These are phyloP conservation scores for Psilopogon haemacephalus DNA, from an alignment of 2,113 vertebrate species.

Conservation along the genomic window DNA sequence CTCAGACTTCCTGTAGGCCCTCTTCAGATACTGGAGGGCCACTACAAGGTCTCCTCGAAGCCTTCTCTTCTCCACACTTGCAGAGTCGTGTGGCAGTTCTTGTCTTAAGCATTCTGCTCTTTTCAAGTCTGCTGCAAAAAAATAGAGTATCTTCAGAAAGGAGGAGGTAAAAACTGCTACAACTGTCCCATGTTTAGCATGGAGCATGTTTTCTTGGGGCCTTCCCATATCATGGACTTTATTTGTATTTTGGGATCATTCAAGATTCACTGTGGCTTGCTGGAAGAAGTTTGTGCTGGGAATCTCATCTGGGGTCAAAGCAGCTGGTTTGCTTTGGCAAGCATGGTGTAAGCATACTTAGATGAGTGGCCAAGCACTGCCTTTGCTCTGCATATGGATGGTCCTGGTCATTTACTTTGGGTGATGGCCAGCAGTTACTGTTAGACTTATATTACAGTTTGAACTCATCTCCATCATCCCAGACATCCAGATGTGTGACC, in stretches of 20 bases:
- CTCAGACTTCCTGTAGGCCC: too few species aligned
- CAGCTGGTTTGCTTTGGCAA: slow-evolving; percentile 35
- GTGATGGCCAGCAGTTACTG: neutral
- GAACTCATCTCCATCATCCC: neutral
- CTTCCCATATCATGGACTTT: neutral
- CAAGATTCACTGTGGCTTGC: neutral
- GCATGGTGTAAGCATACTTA: rapidly evolving
- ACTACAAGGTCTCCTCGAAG: too few species aligned
- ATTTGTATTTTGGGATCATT: neutral
- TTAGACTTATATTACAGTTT: neutral
- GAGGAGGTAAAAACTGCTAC: neutral
- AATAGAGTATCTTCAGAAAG: neutral
- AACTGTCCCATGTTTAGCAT: neutral
- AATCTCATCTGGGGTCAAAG: neutral
- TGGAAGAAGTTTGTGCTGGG: neutral
- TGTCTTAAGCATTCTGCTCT: neutral
- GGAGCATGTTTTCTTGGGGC: neutral
- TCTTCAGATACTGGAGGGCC: too few species aligned
- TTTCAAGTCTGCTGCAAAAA: neutral
- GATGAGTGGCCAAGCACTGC: neutral
- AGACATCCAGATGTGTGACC: neutral
- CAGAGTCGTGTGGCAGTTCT: neutral
- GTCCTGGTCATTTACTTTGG: slow-evolving; percentile 29
- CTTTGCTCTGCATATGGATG: rapidly evolving
- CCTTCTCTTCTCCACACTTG: neutral